Base-by-base conservation (phyloP, 2,888 invertebrate genomes). In the Agrochola lota region DNA sequence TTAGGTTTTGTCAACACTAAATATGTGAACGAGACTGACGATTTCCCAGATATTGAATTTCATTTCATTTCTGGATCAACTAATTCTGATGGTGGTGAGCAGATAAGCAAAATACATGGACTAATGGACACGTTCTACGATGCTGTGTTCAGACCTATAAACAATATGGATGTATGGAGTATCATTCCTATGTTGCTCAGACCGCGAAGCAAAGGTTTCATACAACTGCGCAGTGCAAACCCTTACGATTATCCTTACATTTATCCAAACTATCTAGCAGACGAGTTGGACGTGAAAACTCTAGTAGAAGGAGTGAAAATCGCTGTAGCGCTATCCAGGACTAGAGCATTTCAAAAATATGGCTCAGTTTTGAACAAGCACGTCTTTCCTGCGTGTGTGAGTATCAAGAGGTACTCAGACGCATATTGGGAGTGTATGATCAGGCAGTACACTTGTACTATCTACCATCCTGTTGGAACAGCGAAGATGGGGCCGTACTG, bases 1-100 rank as follows among this genome's bases (percentile, higher is more conserved):
- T 93, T 99, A n/a, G 99, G 98, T 0, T 99, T 98, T 93, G 98
- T 99, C n/a, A 98, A 98, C 85, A 99, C 99, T 0, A 98, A 98
- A 92, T 99, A 98, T 90, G 98, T 97, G 0, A 99, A 99, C 88
- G 97, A 97, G 0, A 97, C 98, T 0, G 97, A 98, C 2, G 99
- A 99, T 91, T 98, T 98, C 93, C 99, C 99, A 0, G 99, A 99
- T 88, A 98, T 99, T 57, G 98, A 99, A 91, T 98, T 99, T 89
- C 99, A 99, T 93, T 99, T 99, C 89, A 97, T 98, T 60, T 98
- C 98, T 0, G 98, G 99, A 11, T 98, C 98, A 6, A 98, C 98
- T 0, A 98, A 98, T 91, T 98, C 99, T 0, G 99, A 99, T 91
- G 98, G 98, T 0, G 99, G 99, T 0, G 97, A 97, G 20, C 98